Percentiles rank a stretch among this genome's conserved stretches.
phyloP scores from a whole-genome alignment of 2,797 vertebrate genomes.

The Squalus acanthias region DNA sequence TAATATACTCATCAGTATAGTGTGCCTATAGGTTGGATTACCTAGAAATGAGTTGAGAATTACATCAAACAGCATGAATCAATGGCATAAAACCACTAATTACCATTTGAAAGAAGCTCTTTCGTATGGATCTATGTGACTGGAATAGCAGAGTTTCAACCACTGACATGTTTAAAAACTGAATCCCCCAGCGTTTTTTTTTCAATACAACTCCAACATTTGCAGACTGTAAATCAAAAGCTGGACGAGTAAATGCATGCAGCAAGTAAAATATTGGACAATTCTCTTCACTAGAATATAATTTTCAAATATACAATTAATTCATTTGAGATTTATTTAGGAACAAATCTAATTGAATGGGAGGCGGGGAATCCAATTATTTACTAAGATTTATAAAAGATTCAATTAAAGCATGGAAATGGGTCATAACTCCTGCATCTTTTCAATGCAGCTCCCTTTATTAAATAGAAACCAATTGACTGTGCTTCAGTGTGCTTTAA shows the following conservation, averaged over 20 bases:
- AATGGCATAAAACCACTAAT: conserved; percentile 20
- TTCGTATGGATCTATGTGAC: not conserved
- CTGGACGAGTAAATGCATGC: not conserved
- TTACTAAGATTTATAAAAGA: not conserved
- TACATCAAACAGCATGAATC: conserved; percentile 34
- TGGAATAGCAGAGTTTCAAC: not conserved
- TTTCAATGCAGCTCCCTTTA: not conserved
- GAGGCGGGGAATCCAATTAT: too few species aligned
- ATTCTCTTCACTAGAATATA: not conserved
- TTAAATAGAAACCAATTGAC: not conserved
- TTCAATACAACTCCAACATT: not conserved
- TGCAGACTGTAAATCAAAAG: not conserved
- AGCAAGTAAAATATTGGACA: not conserved
- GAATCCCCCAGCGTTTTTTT: not conserved
- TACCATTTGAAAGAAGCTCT: conserved; percentile 31
- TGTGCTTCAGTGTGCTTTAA: not conserved
- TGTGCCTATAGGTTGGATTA: not conserved
- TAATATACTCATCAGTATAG: conserved; percentile 22
- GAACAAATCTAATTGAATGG: not conserved
- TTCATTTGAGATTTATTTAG: not conserved
- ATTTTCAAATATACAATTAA: not conserved
- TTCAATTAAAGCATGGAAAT: not conserved
- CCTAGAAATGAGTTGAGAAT: not conserved
- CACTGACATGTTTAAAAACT: not conserved
- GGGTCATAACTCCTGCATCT: not conserved